These are phyloP conservation scores for Amniataba percoides DNA, from an alignment of 2,797 vertebrate genomes.

Conservation along the genomic window DNA sequence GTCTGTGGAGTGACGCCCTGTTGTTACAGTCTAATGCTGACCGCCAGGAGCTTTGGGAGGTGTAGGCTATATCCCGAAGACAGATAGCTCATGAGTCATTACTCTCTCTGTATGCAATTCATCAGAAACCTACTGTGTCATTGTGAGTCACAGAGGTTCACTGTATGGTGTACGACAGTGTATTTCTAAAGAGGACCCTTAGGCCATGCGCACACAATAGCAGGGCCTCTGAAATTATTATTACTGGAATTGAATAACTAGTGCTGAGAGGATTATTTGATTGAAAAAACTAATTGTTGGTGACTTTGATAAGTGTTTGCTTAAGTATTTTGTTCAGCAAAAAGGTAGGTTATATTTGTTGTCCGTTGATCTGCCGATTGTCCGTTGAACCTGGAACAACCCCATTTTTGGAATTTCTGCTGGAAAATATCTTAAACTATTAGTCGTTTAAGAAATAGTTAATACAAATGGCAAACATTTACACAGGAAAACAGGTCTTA, in stretches of 20 bases:
- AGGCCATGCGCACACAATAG: neutral
- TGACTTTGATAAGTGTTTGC: neutral
- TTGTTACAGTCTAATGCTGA: slow-evolving; percentile 24
- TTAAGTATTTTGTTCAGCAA: neutral
- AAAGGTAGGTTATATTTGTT: too few relatives aligned
- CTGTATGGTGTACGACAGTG: neutral
- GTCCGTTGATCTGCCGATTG: too few relatives aligned
- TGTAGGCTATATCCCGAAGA: slow-evolving; percentile 42
- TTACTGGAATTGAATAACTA: neutral
- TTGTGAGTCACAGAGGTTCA: slow-evolving; percentile 1
- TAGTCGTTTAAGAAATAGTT: too few relatives aligned
- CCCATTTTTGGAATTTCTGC: too few relatives aligned
- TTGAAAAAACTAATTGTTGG: neutral
- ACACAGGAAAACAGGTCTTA: neutral
- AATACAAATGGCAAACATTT: neutral
- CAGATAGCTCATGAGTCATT: slow-evolving; percentile 1
- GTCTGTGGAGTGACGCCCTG: slow-evolving; percentile 28
- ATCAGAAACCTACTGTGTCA: slow-evolving; percentile 14
- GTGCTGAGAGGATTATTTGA: neutral
- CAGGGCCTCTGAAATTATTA: neutral
- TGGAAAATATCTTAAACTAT: too few relatives aligned
- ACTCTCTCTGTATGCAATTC: neutral
- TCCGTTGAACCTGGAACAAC: too few relatives aligned
- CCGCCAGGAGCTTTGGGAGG: slow-evolving; percentile 24
- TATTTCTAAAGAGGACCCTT: neutral